Base-by-base conservation (phyloP, 2,888 invertebrate species). In the Diaprepes abbreviatus region DNA sequence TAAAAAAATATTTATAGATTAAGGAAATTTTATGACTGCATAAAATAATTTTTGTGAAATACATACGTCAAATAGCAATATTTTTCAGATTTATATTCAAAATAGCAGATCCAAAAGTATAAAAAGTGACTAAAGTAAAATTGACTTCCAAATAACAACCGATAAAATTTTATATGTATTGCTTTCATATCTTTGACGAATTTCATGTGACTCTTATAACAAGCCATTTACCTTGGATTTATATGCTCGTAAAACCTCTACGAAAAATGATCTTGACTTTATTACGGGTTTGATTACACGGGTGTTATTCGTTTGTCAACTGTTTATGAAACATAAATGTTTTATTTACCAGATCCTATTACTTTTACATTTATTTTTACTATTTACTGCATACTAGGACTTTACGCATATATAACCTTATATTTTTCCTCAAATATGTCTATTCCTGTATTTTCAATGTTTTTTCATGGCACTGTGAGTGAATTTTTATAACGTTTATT, bases 151-250 rank as follows among this genome's bases (percentile, higher is more conserved):
- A 28, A 50, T 50, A 50, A 50, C 48, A 43, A 28, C 6, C 28
- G 16, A 50, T 50, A 50, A 50, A 28, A 14, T 50, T 50, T 50
- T 50, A 28, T 50, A 16, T 50, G 40, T 43, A 24, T 48, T n/a
- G 16, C 9, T 50, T 50, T 50, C 28, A 16, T 6, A 12, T 28
- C 12, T 50, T 50, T 28, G 28, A 16, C 28, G 48, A 28, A 31
- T 50, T 50, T 50, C 16, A 50, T 50, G 16, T 14, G 28, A 14
- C 21, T 50, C 5, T 28, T 50, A 28, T 16, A 28, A 50, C 48
- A 6, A 14, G 28, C n/a, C 48, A 6, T 24, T 50, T 7, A 12
- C 7, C 14, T 50, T 16, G 24, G 14, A 16, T 50, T 28, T 50
- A 50, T 50, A 3, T 50, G 48, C 3, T 12, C 2, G 14, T 50